Evolutionary conservation across 1,140 invertebrate species (phyloP).

Genomic region (Danaus melanippus): DNA sequence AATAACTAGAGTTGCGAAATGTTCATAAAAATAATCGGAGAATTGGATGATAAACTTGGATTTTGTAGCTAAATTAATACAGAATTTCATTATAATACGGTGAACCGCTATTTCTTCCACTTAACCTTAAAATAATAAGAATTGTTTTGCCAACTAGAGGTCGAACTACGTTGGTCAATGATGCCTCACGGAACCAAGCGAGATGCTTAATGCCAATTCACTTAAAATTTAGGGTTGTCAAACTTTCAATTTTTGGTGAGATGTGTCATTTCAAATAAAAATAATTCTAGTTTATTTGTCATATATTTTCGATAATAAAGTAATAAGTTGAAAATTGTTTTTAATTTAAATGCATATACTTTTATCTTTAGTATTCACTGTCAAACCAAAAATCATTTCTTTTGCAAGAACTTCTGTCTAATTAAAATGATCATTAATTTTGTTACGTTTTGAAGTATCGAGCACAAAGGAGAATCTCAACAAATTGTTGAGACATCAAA

Average conservation of each 20-base stretch:
- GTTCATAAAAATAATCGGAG: not conserved
- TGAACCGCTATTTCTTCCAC: slow-evolving; percentile 1
- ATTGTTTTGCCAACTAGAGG: slow-evolving; percentile 3
- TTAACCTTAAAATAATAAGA: slow-evolving; percentile 17
- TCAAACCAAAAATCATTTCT: no score
- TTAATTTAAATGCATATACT: no score
- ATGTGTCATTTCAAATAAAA: no score
- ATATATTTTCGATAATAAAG: no score
- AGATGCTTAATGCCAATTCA: slow-evolving; percentile 11
- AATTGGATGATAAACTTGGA: not conserved
- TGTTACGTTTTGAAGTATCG: no score
- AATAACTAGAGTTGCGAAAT: not conserved
- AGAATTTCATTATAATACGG: not conserved
- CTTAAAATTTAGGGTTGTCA: slow-evolving; percentile 16
- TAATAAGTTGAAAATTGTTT: no score
- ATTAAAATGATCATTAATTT: no score
- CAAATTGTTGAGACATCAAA: no score
- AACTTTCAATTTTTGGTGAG: not conserved
- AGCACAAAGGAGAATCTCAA: no score
- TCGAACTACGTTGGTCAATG: slow-evolving; percentile 1
- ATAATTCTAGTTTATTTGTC: no score
- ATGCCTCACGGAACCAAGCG: slow-evolving; percentile 5
- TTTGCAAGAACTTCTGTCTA: no score
- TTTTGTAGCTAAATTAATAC: slow-evolving; percentile 4
- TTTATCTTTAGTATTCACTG: no score